phyloP scores from a whole-genome alignment of 1,140 invertebrate species.

The Spodoptera frugiperda region DNA sequence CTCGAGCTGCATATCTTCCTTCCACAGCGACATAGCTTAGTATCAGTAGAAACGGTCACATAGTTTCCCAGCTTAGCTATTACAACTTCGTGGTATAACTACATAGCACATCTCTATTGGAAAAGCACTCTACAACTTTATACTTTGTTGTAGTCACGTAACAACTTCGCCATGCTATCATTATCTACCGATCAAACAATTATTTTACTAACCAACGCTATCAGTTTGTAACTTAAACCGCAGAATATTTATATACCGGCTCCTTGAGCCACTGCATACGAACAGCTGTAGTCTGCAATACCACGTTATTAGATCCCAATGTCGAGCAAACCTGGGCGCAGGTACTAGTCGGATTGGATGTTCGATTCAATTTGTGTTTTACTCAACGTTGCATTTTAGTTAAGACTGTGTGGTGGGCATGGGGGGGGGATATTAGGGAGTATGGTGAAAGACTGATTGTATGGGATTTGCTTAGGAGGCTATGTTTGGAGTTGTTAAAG shows the following conservation, averaged over 20 bases:
- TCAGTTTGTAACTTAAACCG: constrained; percentile 32
- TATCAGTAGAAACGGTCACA: no score
- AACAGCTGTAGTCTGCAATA: constrained; percentile 55
- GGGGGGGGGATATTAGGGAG: background rate
- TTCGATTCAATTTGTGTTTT: constrained; percentile 26
- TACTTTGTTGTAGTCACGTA: no score
- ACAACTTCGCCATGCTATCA: no score
- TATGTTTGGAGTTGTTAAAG: no score
- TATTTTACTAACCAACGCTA: no score
- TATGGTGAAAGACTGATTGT: background rate
- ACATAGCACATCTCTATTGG: no score
- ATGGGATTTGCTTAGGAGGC: background rate
- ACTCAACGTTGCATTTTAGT: constrained; percentile 12
- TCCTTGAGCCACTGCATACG: constrained; percentile 33
- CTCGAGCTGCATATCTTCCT: no score
- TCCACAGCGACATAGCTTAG: no score
- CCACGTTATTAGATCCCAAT: constrained; percentile 57
- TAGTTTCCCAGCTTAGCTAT: no score
- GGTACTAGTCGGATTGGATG: constrained; percentile 33
- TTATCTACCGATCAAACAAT: no score
- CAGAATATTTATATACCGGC: constrained; percentile 36
- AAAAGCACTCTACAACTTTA: no score
- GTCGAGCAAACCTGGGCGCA: constrained; percentile 51
- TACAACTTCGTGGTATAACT: no score
- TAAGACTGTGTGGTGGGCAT: background rate